These are phyloP conservation scores for Tragelaphus scriptus DNA, from an alignment of 2,113 vertebrate genomes.

Conservation along the genomic window DNA sequence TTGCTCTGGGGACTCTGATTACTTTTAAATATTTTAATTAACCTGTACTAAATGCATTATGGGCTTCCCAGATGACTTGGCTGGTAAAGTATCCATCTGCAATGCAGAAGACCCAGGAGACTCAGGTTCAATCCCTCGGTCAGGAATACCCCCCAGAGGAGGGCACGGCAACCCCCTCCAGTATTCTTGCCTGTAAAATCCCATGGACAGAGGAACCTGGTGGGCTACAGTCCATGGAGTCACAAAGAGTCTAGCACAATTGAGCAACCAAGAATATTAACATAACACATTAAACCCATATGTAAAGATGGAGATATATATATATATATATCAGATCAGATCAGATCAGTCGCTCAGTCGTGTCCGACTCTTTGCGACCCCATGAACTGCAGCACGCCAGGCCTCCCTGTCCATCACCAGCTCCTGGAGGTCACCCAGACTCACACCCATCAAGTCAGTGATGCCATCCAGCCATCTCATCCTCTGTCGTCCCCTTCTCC, in stretches of 20 bases:
- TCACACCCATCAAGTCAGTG: no score
- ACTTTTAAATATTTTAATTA: background rate
- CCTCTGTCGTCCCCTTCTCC: no score
- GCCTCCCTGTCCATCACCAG: no score
- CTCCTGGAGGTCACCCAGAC: no score
- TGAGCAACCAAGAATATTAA: accelerated
- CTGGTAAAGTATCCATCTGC: background rate
- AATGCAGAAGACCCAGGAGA: background rate
- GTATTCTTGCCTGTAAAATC: background rate
- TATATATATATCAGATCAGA: no score
- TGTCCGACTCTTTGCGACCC: no score
- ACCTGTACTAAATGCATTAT: background rate
- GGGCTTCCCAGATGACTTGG: background rate
- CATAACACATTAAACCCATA: background rate
- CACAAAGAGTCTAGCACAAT: background rate
- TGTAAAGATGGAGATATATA: background rate
- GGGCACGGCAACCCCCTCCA: background rate
- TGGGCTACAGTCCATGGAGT: background rate
- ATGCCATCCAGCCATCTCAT: no score
- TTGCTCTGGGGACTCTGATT: background rate
- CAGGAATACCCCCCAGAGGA: background rate
- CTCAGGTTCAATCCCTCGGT: background rate
- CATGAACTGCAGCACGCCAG: no score
- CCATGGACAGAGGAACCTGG: background rate
- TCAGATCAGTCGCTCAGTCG: no score